Conservation (phyloP, 2,888 invertebrate genomes). For the Leucania comma region DNA sequence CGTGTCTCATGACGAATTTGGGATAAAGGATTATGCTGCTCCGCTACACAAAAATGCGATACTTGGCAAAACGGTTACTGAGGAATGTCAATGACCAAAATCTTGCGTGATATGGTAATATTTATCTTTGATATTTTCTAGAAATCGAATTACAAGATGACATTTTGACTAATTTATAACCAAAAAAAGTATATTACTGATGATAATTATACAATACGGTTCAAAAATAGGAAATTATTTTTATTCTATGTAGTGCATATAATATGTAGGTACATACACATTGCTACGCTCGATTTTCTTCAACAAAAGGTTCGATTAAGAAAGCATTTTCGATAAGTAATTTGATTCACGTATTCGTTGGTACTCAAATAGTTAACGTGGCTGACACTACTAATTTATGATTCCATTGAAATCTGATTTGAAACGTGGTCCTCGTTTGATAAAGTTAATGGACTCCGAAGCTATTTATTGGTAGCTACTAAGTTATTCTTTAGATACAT, state of each 20-base stretch:
- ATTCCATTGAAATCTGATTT: conserved; percentile 75
- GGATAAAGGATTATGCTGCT: conserved; percentile 61
- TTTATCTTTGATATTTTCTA: conserved; percentile 3
- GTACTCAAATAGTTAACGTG: conserved; percentile 66
- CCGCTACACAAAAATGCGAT: conserved; percentile 42
- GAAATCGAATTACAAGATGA: not conserved
- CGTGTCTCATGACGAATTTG: conserved; percentile 51
- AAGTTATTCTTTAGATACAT: conserved; percentile 58
- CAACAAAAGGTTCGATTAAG: conserved; percentile 73
- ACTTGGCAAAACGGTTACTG: conserved; percentile 34
- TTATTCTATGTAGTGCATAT: not conserved
- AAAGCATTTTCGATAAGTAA: conserved; percentile 70
- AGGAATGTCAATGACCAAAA: conserved; percentile 23
- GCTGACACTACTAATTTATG: conserved; percentile 75
- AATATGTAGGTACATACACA: not conserved
- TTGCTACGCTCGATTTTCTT: conserved; percentile 67
- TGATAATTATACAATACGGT: not conserved
- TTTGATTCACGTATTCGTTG: conserved; percentile 70
- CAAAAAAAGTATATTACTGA: not conserved
- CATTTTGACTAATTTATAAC: not conserved
- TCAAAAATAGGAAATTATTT: not conserved
- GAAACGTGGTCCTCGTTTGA: conserved; percentile 67
- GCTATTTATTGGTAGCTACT: conserved; percentile 58
- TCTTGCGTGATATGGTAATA: conserved; percentile 1
- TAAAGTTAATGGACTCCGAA: conserved; percentile 62